These are phyloP conservation scores for Conopomorpha cramerella DNA, from an alignment of 1,140 invertebrate genomes.

Conservation along the genomic window DNA sequence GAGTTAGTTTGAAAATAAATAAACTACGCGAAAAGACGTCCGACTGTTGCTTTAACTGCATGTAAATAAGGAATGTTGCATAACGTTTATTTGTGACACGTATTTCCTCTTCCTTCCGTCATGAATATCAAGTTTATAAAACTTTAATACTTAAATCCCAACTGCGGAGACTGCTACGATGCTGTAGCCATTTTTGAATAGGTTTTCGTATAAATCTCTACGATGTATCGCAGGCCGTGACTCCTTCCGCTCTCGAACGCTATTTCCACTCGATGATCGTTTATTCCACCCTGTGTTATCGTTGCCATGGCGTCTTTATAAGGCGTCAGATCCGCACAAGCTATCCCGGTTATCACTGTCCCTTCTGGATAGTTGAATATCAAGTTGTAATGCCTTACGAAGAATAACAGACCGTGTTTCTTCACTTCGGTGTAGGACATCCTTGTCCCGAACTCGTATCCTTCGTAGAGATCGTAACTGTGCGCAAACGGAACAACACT, in stretches of 20 bases:
- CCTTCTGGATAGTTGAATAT: slow-evolving; percentile 14
- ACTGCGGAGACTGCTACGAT: not conserved
- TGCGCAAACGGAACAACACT: too few species aligned
- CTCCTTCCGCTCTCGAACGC: slow-evolving; percentile 16
- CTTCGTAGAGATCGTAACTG: not conserved
- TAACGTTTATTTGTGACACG: too few species aligned
- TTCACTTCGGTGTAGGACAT: slow-evolving; percentile 1
- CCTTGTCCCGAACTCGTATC: not conserved
- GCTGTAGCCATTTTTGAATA: too few species aligned
- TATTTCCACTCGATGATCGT: slow-evolving; percentile 10
- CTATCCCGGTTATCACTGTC: slow-evolving; percentile 18
- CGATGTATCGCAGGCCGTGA: slow-evolving; percentile 13
- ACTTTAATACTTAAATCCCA: not conserved
- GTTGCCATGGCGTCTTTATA: slow-evolving; percentile 10
- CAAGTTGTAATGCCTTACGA: slow-evolving; percentile 10
- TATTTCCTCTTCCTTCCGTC: too few species aligned
- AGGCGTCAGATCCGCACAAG: slow-evolving; percentile 13
- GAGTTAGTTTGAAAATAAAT: too few species aligned
- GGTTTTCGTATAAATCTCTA: slow-evolving; percentile 17
- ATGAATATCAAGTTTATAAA: not conserved
- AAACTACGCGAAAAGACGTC: too few species aligned
- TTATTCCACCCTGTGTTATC: slow-evolving; percentile 13
- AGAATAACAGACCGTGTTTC: slow-evolving; percentile 16
- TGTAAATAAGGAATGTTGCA: not conserved
- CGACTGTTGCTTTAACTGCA: not conserved